These are phyloP conservation scores for Stenodema calcarata DNA, from an alignment of 2,888 invertebrate species.

Conservation along the genomic window DNA sequence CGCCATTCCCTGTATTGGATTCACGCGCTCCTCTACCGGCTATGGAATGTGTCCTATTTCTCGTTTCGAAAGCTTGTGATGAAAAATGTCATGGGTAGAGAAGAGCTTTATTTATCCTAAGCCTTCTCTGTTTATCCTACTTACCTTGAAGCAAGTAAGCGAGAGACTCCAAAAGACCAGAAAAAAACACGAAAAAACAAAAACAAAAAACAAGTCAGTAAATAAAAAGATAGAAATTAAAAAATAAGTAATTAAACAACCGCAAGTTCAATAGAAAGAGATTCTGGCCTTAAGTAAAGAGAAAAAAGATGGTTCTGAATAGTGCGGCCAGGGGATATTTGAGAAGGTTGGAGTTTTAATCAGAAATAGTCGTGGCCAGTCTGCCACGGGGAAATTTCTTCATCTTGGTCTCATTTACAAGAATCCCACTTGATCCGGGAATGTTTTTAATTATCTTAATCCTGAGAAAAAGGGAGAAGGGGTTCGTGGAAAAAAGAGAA, in stretches of 20 bases:
- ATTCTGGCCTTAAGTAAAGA: background rate
- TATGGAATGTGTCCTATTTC: too few relatives aligned
- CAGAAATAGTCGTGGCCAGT: background rate
- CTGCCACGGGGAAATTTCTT: background rate
- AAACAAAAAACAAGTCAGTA: too few relatives aligned
- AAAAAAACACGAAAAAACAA: too few relatives aligned
- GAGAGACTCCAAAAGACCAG: too few relatives aligned
- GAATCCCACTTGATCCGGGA: slow-evolving; percentile 20
- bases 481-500: background rate
- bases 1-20: too few relatives aligned
- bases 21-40: too few relatives aligned
- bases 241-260: background rate
- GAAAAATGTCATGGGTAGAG: too few relatives aligned
- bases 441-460: slow-evolving; percentile 25
- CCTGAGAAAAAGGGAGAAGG: background rate
- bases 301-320: background rate
- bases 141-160: too few relatives aligned
- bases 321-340: background rate
- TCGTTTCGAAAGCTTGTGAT: too few relatives aligned
- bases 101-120: too few relatives aligned
- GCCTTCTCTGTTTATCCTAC: too few relatives aligned
- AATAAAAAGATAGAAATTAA: background rate
- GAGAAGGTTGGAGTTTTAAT: background rate
- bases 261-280: background rate
- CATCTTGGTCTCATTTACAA: slow-evolving; percentile 7